phyloP scores from a whole-genome alignment of 2,797 vertebrate genomes.

The Semaprochilodus insignis region DNA sequence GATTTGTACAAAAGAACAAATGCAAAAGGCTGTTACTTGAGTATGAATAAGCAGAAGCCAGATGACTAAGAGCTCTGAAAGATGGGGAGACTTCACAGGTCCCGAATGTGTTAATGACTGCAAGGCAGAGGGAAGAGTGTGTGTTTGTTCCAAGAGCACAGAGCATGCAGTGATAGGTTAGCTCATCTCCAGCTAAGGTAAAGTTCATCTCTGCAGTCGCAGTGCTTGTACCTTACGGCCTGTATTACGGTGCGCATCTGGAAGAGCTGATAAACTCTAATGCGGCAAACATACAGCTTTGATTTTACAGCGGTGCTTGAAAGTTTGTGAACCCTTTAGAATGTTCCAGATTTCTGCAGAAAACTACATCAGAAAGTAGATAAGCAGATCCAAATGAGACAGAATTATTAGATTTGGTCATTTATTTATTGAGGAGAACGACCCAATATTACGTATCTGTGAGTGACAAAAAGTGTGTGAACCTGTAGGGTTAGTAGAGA shows the following conservation, averaged over 20 bases:
- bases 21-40: background rate
- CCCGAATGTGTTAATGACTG: constrained; percentile 5
- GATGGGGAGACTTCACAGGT: background rate
- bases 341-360: no score
- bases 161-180: background rate
- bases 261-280: background rate
- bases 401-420: no score
- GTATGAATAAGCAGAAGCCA: background rate
- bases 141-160: background rate
- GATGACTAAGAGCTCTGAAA: background rate
- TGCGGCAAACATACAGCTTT: background rate
- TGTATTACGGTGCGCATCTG: background rate
- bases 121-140: background rate
- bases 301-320: background rate
- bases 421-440: no score
- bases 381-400: no score
- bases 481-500: no score
- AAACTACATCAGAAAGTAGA: no score
- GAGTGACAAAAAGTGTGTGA: no score
- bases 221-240: background rate
- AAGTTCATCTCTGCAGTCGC: background rate
- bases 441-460: no score
- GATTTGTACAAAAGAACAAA: background rate
- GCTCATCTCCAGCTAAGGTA: background rate
- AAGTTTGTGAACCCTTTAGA: no score